Evolutionary conservation across 2,888 invertebrate genomes (phyloP).

Genomic region (Apodemia mormo): DNA sequence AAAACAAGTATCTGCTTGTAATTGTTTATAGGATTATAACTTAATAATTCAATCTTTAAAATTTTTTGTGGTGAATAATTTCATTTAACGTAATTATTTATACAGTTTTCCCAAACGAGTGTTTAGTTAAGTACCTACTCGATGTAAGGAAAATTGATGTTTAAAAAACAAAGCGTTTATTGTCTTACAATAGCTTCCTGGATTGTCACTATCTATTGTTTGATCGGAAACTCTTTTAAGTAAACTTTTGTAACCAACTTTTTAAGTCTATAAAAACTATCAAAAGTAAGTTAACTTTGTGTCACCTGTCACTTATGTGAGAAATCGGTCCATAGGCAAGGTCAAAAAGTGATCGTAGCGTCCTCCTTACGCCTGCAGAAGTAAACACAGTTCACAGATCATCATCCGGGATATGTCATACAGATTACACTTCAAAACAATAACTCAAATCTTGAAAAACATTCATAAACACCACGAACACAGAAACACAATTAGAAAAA

Average conservation of each 20-base stretch:
- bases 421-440: constrained; percentile 77
- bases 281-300: constrained; percentile 64
- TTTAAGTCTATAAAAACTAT: constrained; percentile 57
- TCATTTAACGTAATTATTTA: not conserved
- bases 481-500: constrained; percentile 54
- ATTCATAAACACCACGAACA: constrained; percentile 49
- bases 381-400: constrained; percentile 78
- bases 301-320: constrained; percentile 54
- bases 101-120: not conserved
- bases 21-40: not conserved
- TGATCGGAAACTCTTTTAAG: constrained; percentile 47
- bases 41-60: not conserved
- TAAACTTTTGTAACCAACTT: constrained; percentile 73
- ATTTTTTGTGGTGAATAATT: not conserved
- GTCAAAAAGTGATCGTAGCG: constrained; percentile 59
- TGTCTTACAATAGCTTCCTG: not conserved
- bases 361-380: constrained; percentile 63
- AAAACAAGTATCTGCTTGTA: constrained; percentile 19
- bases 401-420: constrained; percentile 68
- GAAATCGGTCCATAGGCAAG: constrained; percentile 56
- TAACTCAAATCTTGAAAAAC: constrained; percentile 65
- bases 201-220: constrained; percentile 27
- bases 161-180: not conserved
- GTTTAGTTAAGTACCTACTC: not conserved
- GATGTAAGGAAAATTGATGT: not conserved